Percentiles rank a stretch among this genome's conserved stretches.
phyloP scores from a whole-genome alignment of 2,113 vertebrate species.

The Phoenicopterus ruber region DNA sequence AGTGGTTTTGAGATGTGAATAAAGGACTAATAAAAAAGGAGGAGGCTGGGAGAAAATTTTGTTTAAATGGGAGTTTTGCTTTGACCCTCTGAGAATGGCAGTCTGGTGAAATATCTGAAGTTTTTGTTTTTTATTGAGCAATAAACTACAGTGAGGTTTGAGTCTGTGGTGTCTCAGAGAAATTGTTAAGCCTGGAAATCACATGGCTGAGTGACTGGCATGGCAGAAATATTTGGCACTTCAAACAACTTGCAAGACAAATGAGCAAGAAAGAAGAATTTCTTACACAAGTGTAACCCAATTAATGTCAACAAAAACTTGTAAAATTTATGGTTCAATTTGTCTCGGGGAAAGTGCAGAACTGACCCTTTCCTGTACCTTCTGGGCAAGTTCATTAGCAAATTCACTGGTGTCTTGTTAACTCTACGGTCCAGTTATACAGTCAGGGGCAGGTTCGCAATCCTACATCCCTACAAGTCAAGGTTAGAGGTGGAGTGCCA shows the following conservation, averaged over 20 bases:
- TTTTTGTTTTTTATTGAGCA: conserved; percentile 65
- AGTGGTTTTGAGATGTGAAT: conserved; percentile 26
- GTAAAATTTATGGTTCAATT: conserved; percentile 62
- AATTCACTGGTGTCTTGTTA: conserved; percentile 40
- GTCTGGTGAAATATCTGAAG: conserved; percentile 54
- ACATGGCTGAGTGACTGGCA: conserved; percentile 56
- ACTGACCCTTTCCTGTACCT: conserved; percentile 56
- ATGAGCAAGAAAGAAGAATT: conserved; percentile 49
- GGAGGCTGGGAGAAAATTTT: conserved; percentile 2
- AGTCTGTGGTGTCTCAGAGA: conserved; percentile 51
- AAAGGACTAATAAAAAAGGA: conserved; percentile 1
- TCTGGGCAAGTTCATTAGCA: conserved; percentile 56
- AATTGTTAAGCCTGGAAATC: conserved; percentile 67
- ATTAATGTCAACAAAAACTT: conserved; percentile 60
- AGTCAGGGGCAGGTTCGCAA: background rate
- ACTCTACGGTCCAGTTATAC: background rate
- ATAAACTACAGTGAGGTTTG: conserved; percentile 58
- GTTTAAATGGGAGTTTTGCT: conserved; percentile 52
- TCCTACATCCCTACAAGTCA: background rate
- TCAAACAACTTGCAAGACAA: conserved; percentile 35
- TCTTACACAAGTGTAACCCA: conserved; percentile 56
- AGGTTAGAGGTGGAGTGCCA: background rate
- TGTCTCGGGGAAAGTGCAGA: conserved; percentile 6
- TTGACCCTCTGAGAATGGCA: conserved; percentile 49
- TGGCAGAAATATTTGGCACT: conserved; percentile 39